Percentiles rank a stretch among this genome's conserved stretches.
Evolutionary conservation across 2,797 vertebrate genomes (phyloP).

Genomic region (Trichosurus vulpecula): DNA sequence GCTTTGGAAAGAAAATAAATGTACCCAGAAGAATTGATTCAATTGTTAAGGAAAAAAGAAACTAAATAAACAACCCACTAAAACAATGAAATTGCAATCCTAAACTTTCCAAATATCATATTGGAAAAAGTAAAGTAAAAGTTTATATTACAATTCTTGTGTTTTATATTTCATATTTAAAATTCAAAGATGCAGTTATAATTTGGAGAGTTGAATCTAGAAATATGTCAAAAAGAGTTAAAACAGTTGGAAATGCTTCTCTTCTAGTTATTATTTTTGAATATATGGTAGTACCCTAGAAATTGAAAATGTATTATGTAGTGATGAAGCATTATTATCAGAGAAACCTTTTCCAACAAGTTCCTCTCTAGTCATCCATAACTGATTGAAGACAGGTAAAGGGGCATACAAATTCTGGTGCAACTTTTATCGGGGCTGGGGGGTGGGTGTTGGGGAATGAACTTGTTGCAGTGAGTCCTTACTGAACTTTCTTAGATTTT

Average conservation of each 20-base stretch:
- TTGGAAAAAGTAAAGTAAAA: slow-evolving; percentile 22
- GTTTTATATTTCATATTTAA: not conserved
- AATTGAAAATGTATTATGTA: not conserved
- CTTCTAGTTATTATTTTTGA: not conserved
- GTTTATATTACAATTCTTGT: not conserved
- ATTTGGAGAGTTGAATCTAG: not conserved
- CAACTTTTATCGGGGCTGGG: not conserved
- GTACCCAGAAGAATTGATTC: not conserved
- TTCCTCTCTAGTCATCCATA: not conserved
- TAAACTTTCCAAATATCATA: slow-evolving; percentile 33
- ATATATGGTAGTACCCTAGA: not conserved
- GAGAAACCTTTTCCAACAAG: not conserved
- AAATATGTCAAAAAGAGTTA: not conserved
- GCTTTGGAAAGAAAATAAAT: slow-evolving; percentile 31
- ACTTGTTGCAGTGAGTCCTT: not conserved
- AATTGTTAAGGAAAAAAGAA: slow-evolving; percentile 33
- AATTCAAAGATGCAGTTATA: not conserved
- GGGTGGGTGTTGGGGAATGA: not conserved
- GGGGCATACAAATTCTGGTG: not conserved
- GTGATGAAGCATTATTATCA: not conserved
- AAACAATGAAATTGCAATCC: not conserved
- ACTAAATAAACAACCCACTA: slow-evolving; percentile 45
- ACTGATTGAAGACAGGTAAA: not conserved
- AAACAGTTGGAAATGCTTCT: not conserved
- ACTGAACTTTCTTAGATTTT: not conserved